Evolutionary conservation across 2,888 invertebrate genomes (phyloP).

Genomic region (Cantharis rustica): DNA sequence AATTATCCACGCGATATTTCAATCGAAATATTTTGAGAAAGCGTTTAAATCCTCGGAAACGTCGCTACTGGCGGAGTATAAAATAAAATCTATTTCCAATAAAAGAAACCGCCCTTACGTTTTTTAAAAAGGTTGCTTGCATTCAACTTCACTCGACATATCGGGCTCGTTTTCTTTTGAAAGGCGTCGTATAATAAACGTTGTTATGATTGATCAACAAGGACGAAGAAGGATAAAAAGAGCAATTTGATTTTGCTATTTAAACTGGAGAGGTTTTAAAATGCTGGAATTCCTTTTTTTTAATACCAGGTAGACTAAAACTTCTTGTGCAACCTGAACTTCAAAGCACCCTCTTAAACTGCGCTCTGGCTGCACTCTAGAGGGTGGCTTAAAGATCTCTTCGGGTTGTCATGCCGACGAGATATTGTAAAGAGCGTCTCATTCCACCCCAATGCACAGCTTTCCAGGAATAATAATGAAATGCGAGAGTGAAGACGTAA

Average conservation of each 20-base stretch:
- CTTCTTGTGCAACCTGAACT: constrained; percentile 1
- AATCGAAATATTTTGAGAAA: constrained; percentile 7
- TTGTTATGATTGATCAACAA: constrained; percentile 23
- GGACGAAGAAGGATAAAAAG: constrained; percentile 9
- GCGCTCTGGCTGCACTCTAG: constrained; percentile 11
- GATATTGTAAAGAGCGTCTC: constrained; percentile 43
- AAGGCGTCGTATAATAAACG: constrained; percentile 10
- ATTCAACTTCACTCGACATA: constrained; percentile 12
- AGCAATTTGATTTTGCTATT: constrained; percentile 16
- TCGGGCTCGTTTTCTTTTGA: constrained; percentile 14
- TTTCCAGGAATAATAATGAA: constrained; percentile 45
- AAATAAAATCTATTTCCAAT: constrained; percentile 7
- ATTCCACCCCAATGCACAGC: constrained; percentile 42
- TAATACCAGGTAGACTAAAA: not conserved
- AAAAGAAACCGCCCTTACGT: constrained; percentile 18
- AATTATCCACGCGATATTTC: constrained; percentile 2
- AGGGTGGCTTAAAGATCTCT: constrained; percentile 28
- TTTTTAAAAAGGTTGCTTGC: constrained; percentile 11
- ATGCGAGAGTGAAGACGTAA: constrained; percentile 42
- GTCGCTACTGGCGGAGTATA: constrained; percentile 9
- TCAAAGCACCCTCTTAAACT: constrained; percentile 10
- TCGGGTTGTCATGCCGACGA: constrained; percentile 48
- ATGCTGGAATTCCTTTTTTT: constrained; percentile 7
- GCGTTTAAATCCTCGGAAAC: not conserved
- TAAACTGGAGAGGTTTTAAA: not conserved